Evolutionary conservation across 2,797 vertebrate genomes (phyloP).

Genomic region (Taenioides sp.): DNA sequence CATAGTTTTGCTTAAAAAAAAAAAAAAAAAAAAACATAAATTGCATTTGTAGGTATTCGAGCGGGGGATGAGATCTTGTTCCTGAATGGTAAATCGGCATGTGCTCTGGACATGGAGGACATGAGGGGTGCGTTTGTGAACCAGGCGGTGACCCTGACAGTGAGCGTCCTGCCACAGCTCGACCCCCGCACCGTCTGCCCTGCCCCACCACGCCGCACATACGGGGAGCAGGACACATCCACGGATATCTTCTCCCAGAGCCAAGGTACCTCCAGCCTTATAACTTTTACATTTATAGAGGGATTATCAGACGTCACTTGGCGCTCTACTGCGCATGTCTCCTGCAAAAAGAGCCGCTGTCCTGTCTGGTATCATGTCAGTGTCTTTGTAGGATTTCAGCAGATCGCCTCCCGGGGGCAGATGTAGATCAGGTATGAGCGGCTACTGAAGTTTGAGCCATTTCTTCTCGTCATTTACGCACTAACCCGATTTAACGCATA

Average conservation of each 20-base stretch:
- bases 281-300: conserved; percentile 1
- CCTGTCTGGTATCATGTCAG: too few species aligned
- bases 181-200: conserved; percentile 66
- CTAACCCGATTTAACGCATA: too few species aligned
- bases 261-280: conserved; percentile 76
- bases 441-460: too few species aligned
- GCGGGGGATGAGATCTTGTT: conserved; percentile 88
- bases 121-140: conserved; percentile 84
- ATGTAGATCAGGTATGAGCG: too few species aligned
- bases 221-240: conserved; percentile 63
- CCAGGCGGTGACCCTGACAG: conserved; percentile 78
- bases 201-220: conserved; percentile 81
- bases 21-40: neutral
- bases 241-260: conserved; percentile 81
- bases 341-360: too few species aligned
- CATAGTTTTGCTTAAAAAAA: neutral
- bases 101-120: conserved; percentile 80
- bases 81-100: conserved; percentile 83
- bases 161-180: conserved; percentile 81
- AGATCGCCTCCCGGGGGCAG: too few species aligned
- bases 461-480: too few species aligned
- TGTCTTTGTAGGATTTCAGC: too few species aligned
- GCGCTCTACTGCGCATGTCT: too few species aligned
- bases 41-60: conserved; percentile 79
- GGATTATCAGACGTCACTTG: neutral